Percentiles rank a stretch among this genome's conserved stretches.
These are phyloP conservation scores for Dryoscopus gambensis DNA, from an alignment of 2,113 vertebrate genomes.

Conservation along the genomic window DNA sequence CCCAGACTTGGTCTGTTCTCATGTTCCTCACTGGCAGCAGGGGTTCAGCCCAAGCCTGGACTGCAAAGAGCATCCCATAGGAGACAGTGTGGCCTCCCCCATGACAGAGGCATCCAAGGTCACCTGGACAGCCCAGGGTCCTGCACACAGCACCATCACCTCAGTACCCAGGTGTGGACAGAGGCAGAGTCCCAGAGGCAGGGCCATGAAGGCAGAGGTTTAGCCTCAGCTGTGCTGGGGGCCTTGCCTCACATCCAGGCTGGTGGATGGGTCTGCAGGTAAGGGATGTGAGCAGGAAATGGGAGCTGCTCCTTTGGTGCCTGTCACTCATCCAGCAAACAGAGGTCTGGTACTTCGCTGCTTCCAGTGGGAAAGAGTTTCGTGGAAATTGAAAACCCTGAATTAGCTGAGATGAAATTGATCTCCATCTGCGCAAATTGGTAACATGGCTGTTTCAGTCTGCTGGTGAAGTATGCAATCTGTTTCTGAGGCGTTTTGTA, in stretches of 20 bases:
- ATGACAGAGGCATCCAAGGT: background rate
- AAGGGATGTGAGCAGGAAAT: background rate
- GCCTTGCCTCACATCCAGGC: fast-evolving
- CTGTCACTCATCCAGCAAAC: background rate
- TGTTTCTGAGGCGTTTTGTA: background rate
- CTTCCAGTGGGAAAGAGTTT: background rate
- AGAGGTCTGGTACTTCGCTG: fast-evolving
- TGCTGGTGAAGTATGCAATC: background rate
- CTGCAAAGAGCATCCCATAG: background rate
- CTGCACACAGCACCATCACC: background rate
- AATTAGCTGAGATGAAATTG: background rate
- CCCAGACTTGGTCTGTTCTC: background rate
- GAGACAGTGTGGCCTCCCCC: background rate
- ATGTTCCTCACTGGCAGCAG: background rate
- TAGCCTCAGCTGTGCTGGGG: fast-evolving
- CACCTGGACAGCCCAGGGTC: background rate
- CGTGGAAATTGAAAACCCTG: background rate
- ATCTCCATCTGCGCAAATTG: background rate
- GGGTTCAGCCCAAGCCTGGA: background rate
- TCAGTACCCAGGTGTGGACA: fast-evolving
- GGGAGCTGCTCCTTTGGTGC: background rate
- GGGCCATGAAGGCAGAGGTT: background rate
- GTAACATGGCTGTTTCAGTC: background rate
- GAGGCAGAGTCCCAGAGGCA: background rate
- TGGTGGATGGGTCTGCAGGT: background rate